Evolutionary conservation across 2,113 vertebrate genomes (phyloP), one percentile per base, ranked within the genome.

Genomic region (Rhabdornis inornatus): DNA sequence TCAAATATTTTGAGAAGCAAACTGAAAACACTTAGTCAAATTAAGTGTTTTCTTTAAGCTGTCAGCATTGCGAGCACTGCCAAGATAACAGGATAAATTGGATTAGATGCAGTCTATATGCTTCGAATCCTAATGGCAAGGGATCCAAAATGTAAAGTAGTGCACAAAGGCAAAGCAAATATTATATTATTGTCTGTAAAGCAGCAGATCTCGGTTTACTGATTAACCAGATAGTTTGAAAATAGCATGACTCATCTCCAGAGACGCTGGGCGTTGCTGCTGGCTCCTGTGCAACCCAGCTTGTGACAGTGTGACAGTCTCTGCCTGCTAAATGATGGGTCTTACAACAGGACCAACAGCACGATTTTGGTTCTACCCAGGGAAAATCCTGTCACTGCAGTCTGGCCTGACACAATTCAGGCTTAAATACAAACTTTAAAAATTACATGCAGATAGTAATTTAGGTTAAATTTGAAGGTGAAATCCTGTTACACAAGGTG

Each of bases 31-130:
- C 94, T 97, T 97, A 97, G 87, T 78, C 91, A 97, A 93, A 96
- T 97, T 93, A 97, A 95, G 89, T 97, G 75, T 96, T 97, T 95
- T 96, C 76, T 96, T 95, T 96, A 95, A 96, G 84, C 93, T 95
- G 92, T 97, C 95, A 94, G 92, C 89, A 60, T 96, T 88, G 88
- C 30, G 5, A 87, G 87, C 75, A 44, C 31, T 96, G 92, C 96
- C 74, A 95, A 90, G 92, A 90, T 83, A 96, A 92, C 68, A 86
- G 64, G 85, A 96, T 96, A 95, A 96, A 96, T 96, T 96, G 94
- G 85, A 96, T 97, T 96, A 95, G 89, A 95, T 96, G 83, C 89
- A 95, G 91, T 95, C 87, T 96, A 90, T 93, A 95, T 10, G 74
- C 84, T 91, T 94, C 28, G 55, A 96, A 91, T 86, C 63, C 85